These are phyloP conservation scores for Neocrepidodera transversa DNA, from an alignment of 2,888 invertebrate genomes.

Conservation along the genomic window DNA sequence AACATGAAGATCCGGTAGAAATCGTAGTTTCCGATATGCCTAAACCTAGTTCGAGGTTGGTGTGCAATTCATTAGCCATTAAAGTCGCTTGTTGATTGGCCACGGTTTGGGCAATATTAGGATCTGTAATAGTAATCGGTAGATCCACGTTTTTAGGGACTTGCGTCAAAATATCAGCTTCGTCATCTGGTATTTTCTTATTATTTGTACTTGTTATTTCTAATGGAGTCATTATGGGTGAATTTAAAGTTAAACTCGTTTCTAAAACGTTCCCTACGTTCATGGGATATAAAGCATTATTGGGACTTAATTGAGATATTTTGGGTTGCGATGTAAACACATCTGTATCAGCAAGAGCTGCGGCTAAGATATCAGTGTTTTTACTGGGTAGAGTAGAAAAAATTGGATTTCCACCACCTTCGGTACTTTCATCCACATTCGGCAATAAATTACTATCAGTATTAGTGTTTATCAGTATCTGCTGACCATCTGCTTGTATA, in stretches of 20 bases:
- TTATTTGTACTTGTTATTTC: slow-evolving; percentile 69
- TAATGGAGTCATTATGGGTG: slow-evolving; percentile 82
- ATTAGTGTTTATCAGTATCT: slow-evolving; percentile 60
- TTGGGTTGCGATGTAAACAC: slow-evolving; percentile 68
- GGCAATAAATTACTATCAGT: slow-evolving; percentile 53
- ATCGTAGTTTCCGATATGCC: slow-evolving; percentile 75
- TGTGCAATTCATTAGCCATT: slow-evolving; percentile 51
- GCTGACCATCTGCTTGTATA: slow-evolving; percentile 61
- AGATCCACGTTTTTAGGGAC: slow-evolving; percentile 75
- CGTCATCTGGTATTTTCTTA: slow-evolving; percentile 56
- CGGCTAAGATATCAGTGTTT: slow-evolving; percentile 77
- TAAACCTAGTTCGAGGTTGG: slow-evolving; percentile 71
- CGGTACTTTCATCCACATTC: slow-evolving; percentile 43
- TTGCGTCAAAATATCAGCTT: slow-evolving; percentile 51
- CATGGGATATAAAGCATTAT: slow-evolving; percentile 67
- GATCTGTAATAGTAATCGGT: slow-evolving; percentile 80
- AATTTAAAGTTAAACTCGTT: slow-evolving; percentile 78
- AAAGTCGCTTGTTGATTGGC: slow-evolving; percentile 55
- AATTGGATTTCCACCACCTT: slow-evolving; percentile 53
- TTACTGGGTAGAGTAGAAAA: slow-evolving; percentile 54
- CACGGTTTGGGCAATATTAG: slow-evolving; percentile 70
- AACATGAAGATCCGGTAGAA: slow-evolving; percentile 55
- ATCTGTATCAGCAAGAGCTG: slow-evolving; percentile 77
- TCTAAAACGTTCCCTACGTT: slow-evolving; percentile 72
- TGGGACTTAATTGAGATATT: slow-evolving; percentile 64